Base-by-base conservation (phyloP, 2,888 invertebrate species). In the Lasioglossum villosulum region DNA sequence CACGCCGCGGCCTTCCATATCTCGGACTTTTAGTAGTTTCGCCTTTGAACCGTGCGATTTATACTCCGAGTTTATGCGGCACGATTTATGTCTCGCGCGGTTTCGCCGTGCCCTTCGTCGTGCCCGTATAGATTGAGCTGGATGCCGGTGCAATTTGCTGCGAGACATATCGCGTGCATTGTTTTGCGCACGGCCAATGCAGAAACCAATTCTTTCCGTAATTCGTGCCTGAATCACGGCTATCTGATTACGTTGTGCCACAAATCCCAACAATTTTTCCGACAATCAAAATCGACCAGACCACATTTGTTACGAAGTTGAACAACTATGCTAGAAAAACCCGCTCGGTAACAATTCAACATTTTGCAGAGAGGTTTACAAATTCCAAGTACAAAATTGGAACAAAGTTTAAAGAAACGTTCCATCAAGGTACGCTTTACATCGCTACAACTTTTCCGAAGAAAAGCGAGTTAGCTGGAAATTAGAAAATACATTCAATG, bases 41-140 rank as follows among this genome's bases (percentile, higher is more conserved):
- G 72, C 80, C 56, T 82, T 27, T 76, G 75, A 83, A 86, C 88
- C 83, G 84, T 84, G 87, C 90, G 90, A 91, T 91, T 91, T 91
- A 91, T 90, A 83, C 72, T 59, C 84, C 66, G 90, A 87, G 89
- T 88, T 52, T 90, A 90, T 88, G 84, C 73, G 56, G 78, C 59
- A 45, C 83, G 89, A 91, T 90, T 91, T 90, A 91, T 91, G 88
- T 83, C 34, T 30, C 23, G 34, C 56, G 71, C 48, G 27, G 82
- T 83, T 88, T 82, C 76, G 63, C 85, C 79, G 42, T 82, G 73
- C 88, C 74, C 83, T 71, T 81, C 74, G 82, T 74, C 80, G 77
- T 52, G 27, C 48, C 45, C 52, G 63, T 59, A 70, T 63, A 68
- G 82, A 83, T 77, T 72, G 71, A 75, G 59, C 78, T 73, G 80